A percentile compares a stretch with the other conserved stretches of the same genome.
Evolutionary conservation across 2,888 invertebrate species (phyloP).

Genomic region (Octodonta nipae): DNA sequence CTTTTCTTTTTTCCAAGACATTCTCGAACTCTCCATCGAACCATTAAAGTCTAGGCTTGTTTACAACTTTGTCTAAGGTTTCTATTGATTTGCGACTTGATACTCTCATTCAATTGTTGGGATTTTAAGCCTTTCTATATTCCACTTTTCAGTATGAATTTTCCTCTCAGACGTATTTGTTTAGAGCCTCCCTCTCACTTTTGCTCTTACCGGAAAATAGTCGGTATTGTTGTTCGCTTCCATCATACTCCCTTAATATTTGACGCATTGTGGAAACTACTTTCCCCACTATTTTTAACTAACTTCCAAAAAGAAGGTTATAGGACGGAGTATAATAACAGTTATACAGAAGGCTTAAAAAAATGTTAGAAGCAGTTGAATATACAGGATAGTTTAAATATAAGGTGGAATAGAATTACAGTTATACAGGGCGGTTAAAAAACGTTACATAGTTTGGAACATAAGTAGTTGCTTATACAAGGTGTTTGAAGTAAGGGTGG

Average conservation of each 20-base stretch:
- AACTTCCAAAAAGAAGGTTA: too few relatives aligned
- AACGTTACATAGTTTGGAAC: too few relatives aligned
- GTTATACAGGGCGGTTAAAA: too few relatives aligned
- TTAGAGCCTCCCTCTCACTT: neutral
- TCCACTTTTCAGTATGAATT: neutral
- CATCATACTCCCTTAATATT: conserved; percentile 1
- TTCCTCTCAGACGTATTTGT: neutral
- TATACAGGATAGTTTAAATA: too few relatives aligned
- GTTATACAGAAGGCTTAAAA: too few relatives aligned
- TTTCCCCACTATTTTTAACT: too few relatives aligned
- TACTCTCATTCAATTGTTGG: neutral
- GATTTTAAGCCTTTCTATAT: neutral
- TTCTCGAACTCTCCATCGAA: neutral
- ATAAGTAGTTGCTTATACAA: too few relatives aligned
- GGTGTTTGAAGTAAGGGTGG: too few relatives aligned
- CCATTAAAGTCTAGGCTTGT: neutral
- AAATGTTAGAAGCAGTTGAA: too few relatives aligned
- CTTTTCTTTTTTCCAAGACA: neutral
- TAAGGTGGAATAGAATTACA: too few relatives aligned
- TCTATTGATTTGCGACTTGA: neutral
- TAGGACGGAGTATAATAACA: too few relatives aligned
- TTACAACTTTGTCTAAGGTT: neutral
- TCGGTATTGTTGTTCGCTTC: conserved; percentile 1
- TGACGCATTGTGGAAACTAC: too few relatives aligned
- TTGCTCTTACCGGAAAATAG: neutral